Evolutionary conservation across 2,888 invertebrate genomes (phyloP).

Genomic region (Enoplolaimus lenunculus): DNA sequence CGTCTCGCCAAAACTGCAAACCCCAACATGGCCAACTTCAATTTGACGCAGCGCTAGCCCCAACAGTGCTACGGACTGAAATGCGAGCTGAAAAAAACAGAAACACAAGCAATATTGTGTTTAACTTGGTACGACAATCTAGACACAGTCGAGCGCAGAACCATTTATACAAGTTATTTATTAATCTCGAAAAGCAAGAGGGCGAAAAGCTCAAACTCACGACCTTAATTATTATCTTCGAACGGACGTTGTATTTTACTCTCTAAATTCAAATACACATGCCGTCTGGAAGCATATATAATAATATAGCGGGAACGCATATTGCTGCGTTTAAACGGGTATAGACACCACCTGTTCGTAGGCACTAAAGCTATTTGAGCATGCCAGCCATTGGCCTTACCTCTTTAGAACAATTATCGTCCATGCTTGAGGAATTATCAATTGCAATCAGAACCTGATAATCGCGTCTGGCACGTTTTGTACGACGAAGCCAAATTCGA

Average conservation of each 20-base stretch:
- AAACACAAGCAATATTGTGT: background rate
- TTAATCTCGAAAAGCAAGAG: too few relatives aligned
- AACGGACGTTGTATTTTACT: too few relatives aligned
- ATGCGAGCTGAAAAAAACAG: constrained; percentile 54
- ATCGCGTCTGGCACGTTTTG: constrained; percentile 81
- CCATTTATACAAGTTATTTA: too few relatives aligned
- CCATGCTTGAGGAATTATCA: constrained; percentile 70
- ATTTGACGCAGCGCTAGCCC: constrained; percentile 70
- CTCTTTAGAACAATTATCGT: constrained; percentile 51
- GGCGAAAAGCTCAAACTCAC: too few relatives aligned
- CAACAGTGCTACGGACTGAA: constrained; percentile 82
- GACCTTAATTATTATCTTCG: too few relatives aligned
- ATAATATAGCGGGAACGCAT: too few relatives aligned
- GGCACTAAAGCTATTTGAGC: too few relatives aligned
- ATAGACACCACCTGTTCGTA: too few relatives aligned
- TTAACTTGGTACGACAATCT: background rate
- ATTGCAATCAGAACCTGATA: constrained; percentile 91
- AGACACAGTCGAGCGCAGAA: background rate
- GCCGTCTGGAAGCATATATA: too few relatives aligned
- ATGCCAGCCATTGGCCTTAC: too few relatives aligned
- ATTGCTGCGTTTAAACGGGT: too few relatives aligned
- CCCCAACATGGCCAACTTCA: constrained; percentile 80
- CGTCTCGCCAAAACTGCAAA: constrained; percentile 73
- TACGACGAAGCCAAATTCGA: constrained; percentile 91
- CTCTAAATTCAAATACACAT: too few relatives aligned